Conservation (phyloP, 2,888 invertebrate species). For the Cheilosia urbana region DNA sequence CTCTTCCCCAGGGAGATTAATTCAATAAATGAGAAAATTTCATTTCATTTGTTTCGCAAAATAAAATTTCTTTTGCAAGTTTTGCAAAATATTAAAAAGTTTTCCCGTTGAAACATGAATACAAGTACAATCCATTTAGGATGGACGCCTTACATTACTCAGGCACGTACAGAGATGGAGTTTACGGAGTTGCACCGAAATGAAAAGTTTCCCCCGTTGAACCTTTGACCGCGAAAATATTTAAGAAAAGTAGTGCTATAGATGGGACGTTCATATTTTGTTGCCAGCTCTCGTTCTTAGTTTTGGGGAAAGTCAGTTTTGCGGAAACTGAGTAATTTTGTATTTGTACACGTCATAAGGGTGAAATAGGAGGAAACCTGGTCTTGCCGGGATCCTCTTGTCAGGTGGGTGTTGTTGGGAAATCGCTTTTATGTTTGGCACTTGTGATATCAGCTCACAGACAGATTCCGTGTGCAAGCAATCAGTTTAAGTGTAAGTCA, state of each 20-base stretch:
- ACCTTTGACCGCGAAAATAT: constrained; percentile 2
- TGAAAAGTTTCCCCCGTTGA: not conserved
- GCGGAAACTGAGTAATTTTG: too few species aligned
- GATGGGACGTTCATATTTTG: too few species aligned
- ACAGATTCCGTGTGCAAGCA: too few species aligned
- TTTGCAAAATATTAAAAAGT: constrained; percentile 24
- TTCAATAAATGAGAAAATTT: constrained; percentile 49
- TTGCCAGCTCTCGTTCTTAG: too few species aligned
- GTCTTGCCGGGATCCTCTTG: too few species aligned
- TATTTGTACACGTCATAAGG: too few species aligned
- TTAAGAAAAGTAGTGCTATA: not conserved
- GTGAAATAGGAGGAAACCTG: too few species aligned
- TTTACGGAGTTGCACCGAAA: not conserved
- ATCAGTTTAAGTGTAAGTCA: too few species aligned
- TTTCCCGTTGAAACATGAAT: not conserved
- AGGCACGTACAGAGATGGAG: not conserved
- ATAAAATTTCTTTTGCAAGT: constrained; percentile 31
- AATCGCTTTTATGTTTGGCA: too few species aligned
- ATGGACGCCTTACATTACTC: not conserved
- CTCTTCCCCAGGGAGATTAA: constrained; percentile 50
- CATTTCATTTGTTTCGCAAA: constrained; percentile 47
- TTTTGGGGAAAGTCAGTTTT: too few species aligned
- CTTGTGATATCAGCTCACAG: too few species aligned
- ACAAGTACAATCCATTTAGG: not conserved
- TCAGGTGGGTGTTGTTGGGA: too few species aligned